Evolutionary conservation across 2,113 vertebrate genomes (phyloP), one percentile per base, ranked within the genome.

Genomic region (Odontesthes bonariensis): DNA sequence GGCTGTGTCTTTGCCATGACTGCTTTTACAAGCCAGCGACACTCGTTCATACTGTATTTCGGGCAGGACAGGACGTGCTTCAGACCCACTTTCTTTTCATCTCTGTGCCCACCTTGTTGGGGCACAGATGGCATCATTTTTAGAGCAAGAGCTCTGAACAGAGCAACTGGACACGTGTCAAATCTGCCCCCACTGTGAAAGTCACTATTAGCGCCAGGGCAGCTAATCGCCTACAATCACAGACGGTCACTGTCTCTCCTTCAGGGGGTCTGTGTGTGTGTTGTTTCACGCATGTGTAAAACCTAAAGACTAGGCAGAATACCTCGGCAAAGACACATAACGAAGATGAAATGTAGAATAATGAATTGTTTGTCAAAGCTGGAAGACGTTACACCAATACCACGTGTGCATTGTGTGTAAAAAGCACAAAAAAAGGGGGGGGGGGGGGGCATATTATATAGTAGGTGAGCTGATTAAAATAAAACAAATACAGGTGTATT

Each of bases 111-210:
- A 88, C 86, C 88, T 90, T 81, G 82, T 89, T 64, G 4, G 55
- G 19, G 80, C 84, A 91, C 91, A 92, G 90, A 93, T 92, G 90
- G 91, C 78, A 68, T 73, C 69, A 3, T 71, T 88, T 88, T 57
- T 69, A 35, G 68, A 83, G 77, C 75, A 80, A 79, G 77, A 83
- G 73, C 73, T 82, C 67, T 3, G 67, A 87, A 81, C 78, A 1
- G 49, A 77, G 70, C 84, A 81, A 71, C 73, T 78, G 89, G 82
- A 86, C 74, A 76, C 31, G 59, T 88, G 91, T 92, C 91, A 91
- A 84, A 85, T 69, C 42, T 75, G 63, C 27, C 75, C 73, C 75
- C 65, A 80, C 68, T 77, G 79, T 68, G 80, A 93, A 86, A 90
- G 79, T 74, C 85, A 73, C 80, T 76, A 84, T 91, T 89, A 92